Evolutionary conservation across 2,113 vertebrate genomes (phyloP).

Genomic region (Orientallactaga bullata): DNA sequence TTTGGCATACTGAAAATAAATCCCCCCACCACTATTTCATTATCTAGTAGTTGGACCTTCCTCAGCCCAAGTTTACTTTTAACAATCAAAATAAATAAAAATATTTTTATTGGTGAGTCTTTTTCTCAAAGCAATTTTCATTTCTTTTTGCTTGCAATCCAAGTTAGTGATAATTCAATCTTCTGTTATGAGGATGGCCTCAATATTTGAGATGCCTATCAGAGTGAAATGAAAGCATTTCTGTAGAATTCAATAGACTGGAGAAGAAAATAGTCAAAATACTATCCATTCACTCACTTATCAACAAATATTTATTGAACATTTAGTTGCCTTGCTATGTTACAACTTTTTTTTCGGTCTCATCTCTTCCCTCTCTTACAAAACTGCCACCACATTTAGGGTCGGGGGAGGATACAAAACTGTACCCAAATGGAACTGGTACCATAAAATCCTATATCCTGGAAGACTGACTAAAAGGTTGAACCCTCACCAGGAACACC

Average conservation of each 20-base stretch:
- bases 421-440: too few relatives aligned
- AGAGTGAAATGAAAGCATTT: slow-evolving; percentile 64
- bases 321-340: background rate
- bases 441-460: too few relatives aligned
- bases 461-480: too few relatives aligned
- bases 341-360: background rate
- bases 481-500: too few relatives aligned
- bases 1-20: slow-evolving; percentile 8
- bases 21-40: background rate
- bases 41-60: slow-evolving; percentile 17
- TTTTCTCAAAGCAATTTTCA: slow-evolving; percentile 69
- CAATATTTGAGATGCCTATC: slow-evolving; percentile 69
- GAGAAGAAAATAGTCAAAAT: slow-evolving; percentile 70
- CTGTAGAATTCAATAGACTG: slow-evolving; percentile 64
- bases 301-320: slow-evolving; percentile 55
- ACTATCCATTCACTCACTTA: slow-evolving; percentile 63
- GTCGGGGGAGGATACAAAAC: too few relatives aligned
- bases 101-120: slow-evolving; percentile 45
- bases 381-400: slow-evolving; percentile 34
- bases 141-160: slow-evolving; percentile 50
- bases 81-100: slow-evolving; percentile 65
- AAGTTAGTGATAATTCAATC: slow-evolving; percentile 65
- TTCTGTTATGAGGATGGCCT: slow-evolving; percentile 63
- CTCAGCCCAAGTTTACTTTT: slow-evolving; percentile 54
- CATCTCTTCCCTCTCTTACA: background rate